Evolutionary conservation across 2,113 vertebrate genomes (phyloP).

Genomic region (Myrmecobius fasciatus): DNA sequence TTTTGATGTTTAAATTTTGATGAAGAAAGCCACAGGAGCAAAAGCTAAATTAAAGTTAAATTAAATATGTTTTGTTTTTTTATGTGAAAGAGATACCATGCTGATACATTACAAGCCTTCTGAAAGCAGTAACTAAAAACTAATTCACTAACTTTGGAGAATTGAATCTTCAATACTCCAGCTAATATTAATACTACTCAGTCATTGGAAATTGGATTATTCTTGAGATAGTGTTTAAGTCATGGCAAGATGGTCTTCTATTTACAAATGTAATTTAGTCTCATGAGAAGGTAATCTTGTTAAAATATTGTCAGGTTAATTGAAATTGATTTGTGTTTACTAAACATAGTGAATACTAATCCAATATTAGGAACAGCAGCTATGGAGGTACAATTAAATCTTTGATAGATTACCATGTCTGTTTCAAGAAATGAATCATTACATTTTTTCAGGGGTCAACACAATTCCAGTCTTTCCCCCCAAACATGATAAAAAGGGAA

Average conservation of each 20-base stretch:
- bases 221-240: slow-evolving; percentile 74
- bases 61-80: slow-evolving; percentile 37
- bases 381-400: slow-evolving; percentile 32
- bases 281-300: slow-evolving; percentile 80
- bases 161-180: slow-evolving; percentile 73
- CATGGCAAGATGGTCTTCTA: slow-evolving; percentile 76
- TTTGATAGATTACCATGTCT: slow-evolving; percentile 51
- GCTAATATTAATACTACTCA: slow-evolving; percentile 56
- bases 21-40: slow-evolving; percentile 23
- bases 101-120: slow-evolving; percentile 34
- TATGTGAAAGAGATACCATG: slow-evolving; percentile 49
- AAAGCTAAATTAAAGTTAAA: slow-evolving; percentile 51
- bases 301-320: slow-evolving; percentile 84
- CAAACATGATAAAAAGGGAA: slow-evolving; percentile 28
- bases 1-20: slow-evolving; percentile 48
- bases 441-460: not conserved
- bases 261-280: slow-evolving; percentile 79
- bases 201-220: slow-evolving; percentile 74
- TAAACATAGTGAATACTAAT: slow-evolving; percentile 79
- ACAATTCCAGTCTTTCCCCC: slow-evolving; percentile 31
- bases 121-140: slow-evolving; percentile 61
- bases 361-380: slow-evolving; percentile 51
- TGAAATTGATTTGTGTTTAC: slow-evolving; percentile 81
- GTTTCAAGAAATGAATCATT: slow-evolving; percentile 31
- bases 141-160: slow-evolving; percentile 74